These are phyloP conservation scores for Psilopogon haemacephalus DNA, from an alignment of 2,113 vertebrate genomes.

Conservation along the genomic window DNA sequence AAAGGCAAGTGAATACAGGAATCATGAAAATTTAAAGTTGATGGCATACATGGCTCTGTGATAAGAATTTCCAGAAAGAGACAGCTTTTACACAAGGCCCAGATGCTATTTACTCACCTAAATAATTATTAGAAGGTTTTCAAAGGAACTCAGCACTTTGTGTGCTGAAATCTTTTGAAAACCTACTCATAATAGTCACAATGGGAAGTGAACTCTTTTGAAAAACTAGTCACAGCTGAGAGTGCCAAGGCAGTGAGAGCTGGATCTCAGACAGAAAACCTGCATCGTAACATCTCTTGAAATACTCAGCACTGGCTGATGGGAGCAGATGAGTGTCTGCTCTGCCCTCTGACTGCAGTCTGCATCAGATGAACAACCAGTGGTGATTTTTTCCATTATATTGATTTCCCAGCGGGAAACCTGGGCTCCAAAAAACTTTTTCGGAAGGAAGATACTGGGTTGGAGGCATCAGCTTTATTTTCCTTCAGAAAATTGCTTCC, in stretches of 20 bases:
- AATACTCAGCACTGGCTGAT: not conserved
- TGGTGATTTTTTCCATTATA: not conserved
- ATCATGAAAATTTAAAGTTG: not conserved
- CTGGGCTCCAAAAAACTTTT: not conserved
- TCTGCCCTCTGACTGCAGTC: not conserved
- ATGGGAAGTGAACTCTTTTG: constrained; percentile 13
- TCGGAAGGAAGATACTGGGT: not conserved
- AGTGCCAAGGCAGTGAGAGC: not conserved
- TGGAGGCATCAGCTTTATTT: not conserved
- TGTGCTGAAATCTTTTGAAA: constrained; percentile 49
- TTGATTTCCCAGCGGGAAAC: not conserved
- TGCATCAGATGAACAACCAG: not conserved
- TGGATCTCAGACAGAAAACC: constrained; percentile 26
- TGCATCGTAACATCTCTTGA: constrained; percentile 2
- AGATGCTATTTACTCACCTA: constrained; percentile 13
- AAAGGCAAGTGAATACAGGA: not conserved
- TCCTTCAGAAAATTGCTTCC: not conserved
- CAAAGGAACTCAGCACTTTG: not conserved
- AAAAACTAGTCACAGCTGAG: constrained; percentile 3
- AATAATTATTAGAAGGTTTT: constrained; percentile 13
- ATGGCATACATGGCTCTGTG: not conserved
- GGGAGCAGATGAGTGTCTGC: not conserved
- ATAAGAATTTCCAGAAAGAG: not conserved
- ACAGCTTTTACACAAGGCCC: not conserved
- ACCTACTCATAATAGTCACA: constrained; percentile 14